Evolutionary conservation across 1,140 invertebrate species (phyloP).

Genomic region (Bacillus rossius): DNA sequence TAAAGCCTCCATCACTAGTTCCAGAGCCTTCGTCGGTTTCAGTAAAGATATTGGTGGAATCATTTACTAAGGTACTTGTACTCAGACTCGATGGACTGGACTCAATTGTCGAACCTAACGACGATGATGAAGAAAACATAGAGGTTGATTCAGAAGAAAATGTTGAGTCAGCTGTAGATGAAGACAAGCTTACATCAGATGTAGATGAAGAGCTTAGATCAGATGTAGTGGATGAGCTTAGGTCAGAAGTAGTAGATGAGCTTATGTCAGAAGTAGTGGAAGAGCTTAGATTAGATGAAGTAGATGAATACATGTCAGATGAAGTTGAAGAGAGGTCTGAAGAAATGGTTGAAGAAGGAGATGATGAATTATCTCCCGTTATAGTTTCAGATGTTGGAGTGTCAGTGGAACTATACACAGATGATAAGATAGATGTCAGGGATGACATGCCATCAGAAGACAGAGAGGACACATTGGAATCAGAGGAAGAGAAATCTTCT

Average conservation of each 20-base stretch:
- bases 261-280: constrained; percentile 6
- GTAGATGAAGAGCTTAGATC: constrained; percentile 4
- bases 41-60: not conserved
- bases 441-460: constrained; percentile 18
- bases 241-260: constrained; percentile 11
- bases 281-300: not conserved
- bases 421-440: not conserved
- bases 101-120: not conserved
- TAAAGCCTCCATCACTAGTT: not conserved
- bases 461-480: too few relatives aligned
- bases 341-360: too few relatives aligned
- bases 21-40: not conserved
- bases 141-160: constrained; percentile 8
- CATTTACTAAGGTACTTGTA: not conserved
- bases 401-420: too few relatives aligned
- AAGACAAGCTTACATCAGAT: not conserved
- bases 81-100: too few relatives aligned
- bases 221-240: not conserved
- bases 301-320: not conserved
- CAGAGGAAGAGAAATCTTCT: too few relatives aligned
- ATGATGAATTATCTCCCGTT: not conserved
- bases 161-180: not conserved
- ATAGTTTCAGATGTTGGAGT: too few relatives aligned
- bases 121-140: not conserved
- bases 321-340: too few relatives aligned